Conservation (phyloP, 2,888 invertebrate genomes). For the Harpalus rufipes region DNA sequence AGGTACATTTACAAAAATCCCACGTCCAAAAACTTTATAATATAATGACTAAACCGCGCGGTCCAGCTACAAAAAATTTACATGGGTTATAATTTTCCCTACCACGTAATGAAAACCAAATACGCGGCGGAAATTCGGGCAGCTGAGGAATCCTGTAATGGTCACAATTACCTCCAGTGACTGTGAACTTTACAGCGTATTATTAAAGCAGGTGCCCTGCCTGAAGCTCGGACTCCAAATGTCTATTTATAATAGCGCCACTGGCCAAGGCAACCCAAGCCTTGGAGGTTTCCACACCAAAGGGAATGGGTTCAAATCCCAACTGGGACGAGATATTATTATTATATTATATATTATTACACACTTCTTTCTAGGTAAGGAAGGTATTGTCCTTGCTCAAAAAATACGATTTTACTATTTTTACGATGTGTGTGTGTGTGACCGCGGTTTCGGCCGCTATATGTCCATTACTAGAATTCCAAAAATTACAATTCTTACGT, state of each 20-base stretch:
- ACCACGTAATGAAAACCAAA: conserved; percentile 38
- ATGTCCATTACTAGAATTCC: too few relatives aligned
- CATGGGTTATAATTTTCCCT: conserved; percentile 54
- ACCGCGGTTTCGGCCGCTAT: too few relatives aligned
- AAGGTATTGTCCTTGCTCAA: too few relatives aligned
- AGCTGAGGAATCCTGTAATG: conserved; percentile 63
- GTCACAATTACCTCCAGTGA: conserved; percentile 66
- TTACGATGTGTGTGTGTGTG: too few relatives aligned
- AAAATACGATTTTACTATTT: too few relatives aligned
- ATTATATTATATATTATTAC: too few relatives aligned
- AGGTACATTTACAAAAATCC: conserved; percentile 59
- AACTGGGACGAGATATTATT: too few relatives aligned
- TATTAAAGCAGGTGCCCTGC: conserved; percentile 21
- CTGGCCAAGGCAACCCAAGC: too few relatives aligned
- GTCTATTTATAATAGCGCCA: neutral
- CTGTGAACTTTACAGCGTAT: conserved; percentile 61
- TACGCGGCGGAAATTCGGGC: conserved; percentile 57
- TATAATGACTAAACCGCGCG: conserved; percentile 57
- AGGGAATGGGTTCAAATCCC: too few relatives aligned
- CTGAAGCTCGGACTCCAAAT: neutral
- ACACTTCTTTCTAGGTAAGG: too few relatives aligned
- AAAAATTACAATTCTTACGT: too few relatives aligned
- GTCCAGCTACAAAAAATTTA: conserved; percentile 33
- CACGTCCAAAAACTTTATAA: conserved; percentile 40
- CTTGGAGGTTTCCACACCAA: too few relatives aligned